Evolutionary conservation across 1,140 invertebrate genomes (phyloP).

Genomic region (Apis cerana): DNA sequence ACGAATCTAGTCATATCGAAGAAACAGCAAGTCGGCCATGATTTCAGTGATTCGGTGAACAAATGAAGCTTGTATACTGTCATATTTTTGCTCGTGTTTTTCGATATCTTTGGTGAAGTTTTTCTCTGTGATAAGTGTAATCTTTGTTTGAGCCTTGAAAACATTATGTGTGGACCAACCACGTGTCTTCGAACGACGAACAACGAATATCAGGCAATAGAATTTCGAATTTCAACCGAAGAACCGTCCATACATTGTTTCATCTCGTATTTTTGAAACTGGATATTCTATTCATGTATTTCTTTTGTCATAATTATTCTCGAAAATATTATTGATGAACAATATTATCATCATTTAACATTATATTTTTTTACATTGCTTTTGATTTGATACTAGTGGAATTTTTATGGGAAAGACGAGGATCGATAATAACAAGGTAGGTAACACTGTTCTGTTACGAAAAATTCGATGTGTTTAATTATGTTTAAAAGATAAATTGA

Average conservation of each 20-base stretch:
- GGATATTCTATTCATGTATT: background rate
- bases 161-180: background rate
- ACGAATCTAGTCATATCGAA: background rate
- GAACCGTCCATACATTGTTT: background rate
- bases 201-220: background rate
- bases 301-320: background rate
- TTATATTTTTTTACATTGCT: background rate
- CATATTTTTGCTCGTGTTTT: background rate
- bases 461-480: slow-evolving; percentile 2
- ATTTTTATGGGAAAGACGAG: slow-evolving; percentile 32
- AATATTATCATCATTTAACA: background rate
- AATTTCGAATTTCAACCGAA: background rate
- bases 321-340: background rate
- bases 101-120: background rate
- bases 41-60: background rate
- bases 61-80: background rate
- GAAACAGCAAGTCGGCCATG: too few species aligned
- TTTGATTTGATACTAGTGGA: slow-evolving; percentile 36
- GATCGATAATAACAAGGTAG: slow-evolving; percentile 68
- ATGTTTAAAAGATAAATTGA: background rate
- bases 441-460: slow-evolving; percentile 10
- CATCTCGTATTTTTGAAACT: background rate
- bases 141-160: background rate
- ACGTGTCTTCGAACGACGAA: slow-evolving; percentile 28
- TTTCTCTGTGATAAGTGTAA: slow-evolving; percentile 1